Evolutionary conservation across 2,888 invertebrate species (phyloP).

Genomic region (Agrenia bidenticulata): DNA sequence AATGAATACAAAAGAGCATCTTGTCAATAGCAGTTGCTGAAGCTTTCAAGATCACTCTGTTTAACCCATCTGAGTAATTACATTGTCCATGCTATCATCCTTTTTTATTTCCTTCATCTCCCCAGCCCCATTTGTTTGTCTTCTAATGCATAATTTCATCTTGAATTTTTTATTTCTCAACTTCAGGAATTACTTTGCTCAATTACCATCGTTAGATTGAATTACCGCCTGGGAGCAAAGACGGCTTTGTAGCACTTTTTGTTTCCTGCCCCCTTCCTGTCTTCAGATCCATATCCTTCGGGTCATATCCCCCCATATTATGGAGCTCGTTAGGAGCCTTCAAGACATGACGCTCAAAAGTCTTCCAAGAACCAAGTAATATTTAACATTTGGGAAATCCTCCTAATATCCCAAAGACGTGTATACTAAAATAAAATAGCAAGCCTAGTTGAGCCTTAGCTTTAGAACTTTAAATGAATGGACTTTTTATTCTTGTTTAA

Average conservation of each 20-base stretch:
- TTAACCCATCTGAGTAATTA: slow-evolving; percentile 16
- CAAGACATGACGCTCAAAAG: too few species aligned
- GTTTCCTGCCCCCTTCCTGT: not conserved
- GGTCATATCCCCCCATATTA: too few species aligned
- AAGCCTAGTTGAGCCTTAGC: too few species aligned
- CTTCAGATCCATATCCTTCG: too few species aligned
- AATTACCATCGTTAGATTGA: slow-evolving; percentile 2
- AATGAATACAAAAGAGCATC: not conserved
- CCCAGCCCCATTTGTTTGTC: not conserved
- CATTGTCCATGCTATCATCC: slow-evolving; percentile 5
- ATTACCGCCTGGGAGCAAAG: slow-evolving; percentile 3
- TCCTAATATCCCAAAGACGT: too few species aligned
- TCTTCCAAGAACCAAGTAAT: too few species aligned
- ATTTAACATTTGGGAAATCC: too few species aligned
- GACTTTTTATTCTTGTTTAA: too few species aligned
- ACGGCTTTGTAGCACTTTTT: not conserved
- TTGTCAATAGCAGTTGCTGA: slow-evolving; percentile 5
- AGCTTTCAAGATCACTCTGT: slow-evolving; percentile 15
- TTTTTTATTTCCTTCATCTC: slow-evolving; percentile 11
- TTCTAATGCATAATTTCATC: slow-evolving; percentile 10
- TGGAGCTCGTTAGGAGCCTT: too few species aligned
- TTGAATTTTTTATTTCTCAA: slow-evolving; percentile 10
- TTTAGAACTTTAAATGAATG: too few species aligned
- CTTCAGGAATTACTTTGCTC: slow-evolving; percentile 8
- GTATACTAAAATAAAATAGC: too few species aligned